Conservation (phyloP, 2,888 invertebrate genomes). For the Meandrusa payeni region DNA sequence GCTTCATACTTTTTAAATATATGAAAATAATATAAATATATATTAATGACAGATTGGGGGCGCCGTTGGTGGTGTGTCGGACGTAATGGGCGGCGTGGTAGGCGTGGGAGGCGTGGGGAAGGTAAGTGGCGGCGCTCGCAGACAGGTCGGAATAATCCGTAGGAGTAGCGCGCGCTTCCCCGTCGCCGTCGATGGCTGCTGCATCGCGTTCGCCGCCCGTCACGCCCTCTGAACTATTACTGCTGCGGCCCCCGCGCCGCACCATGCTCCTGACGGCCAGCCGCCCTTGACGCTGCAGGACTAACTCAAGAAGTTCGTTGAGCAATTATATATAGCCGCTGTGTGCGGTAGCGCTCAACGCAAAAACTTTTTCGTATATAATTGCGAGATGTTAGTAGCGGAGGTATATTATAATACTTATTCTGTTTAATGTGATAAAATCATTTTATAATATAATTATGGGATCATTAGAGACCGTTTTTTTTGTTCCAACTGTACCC, state of each 20-base stretch:
- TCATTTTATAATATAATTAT: slow-evolving; percentile 82
- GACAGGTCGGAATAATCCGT: slow-evolving; percentile 69
- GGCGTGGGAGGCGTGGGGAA: slow-evolving; percentile 38
- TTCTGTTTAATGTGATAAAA: slow-evolving; percentile 82
- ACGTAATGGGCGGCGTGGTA: slow-evolving; percentile 38
- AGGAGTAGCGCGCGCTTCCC: slow-evolving; percentile 78
- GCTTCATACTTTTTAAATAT: too few species aligned
- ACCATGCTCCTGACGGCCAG: slow-evolving; percentile 84
- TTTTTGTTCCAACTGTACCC: slow-evolving; percentile 46
- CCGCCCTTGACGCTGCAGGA: slow-evolving; percentile 94
- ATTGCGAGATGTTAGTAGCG: slow-evolving; percentile 79
- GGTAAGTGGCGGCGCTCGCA: slow-evolving; percentile 31
- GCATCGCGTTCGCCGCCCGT: slow-evolving; percentile 88
- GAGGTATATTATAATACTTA: slow-evolving; percentile 82
- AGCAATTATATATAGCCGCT: slow-evolving; percentile 85
- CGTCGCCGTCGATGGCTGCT: slow-evolving; percentile 47
- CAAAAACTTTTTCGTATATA: slow-evolving; percentile 76
- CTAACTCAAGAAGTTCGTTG: slow-evolving; percentile 97
- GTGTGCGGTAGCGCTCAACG: slow-evolving; percentile 76
- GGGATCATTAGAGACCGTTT: slow-evolving; percentile 77
- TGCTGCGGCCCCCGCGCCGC: slow-evolving; percentile 84
- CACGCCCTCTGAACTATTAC: slow-evolving; percentile 89
- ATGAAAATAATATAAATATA: too few species aligned
- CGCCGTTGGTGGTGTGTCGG: slow-evolving; percentile 36
- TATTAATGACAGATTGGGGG: slow-evolving; percentile 36